Evolutionary conservation across 1,140 invertebrate genomes (phyloP).

Genomic region (Stegodyphus dumicola): DNA sequence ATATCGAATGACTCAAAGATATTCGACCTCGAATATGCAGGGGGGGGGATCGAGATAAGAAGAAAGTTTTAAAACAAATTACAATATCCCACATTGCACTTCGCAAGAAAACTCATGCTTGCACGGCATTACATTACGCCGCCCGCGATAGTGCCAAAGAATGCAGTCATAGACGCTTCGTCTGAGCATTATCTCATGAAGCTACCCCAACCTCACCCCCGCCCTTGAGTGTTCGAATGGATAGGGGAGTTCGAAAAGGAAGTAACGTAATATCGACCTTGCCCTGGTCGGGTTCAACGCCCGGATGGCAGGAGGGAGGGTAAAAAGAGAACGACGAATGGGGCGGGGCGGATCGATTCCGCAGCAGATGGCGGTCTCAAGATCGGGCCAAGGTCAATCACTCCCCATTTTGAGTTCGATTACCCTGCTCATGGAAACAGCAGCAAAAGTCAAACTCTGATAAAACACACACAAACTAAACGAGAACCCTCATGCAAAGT

Average conservation of each 20-base stretch:
- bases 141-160: too few relatives aligned
- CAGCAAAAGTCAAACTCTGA: too few relatives aligned
- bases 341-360: conserved; percentile 20
- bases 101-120: too few relatives aligned
- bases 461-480: too few relatives aligned
- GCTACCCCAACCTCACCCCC: background rate
- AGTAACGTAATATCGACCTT: conserved; percentile 50
- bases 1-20: too few relatives aligned
- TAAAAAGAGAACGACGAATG: background rate
- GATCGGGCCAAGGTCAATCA: conserved; percentile 53
- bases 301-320: background rate
- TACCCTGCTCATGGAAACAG: background rate
- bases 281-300: conserved; percentile 23
- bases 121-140: too few relatives aligned
- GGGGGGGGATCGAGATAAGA: too few relatives aligned
- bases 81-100: too few relatives aligned
- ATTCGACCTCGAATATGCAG: too few relatives aligned
- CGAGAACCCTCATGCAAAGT: too few relatives aligned
- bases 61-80: too few relatives aligned
- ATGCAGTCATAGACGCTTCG: too few relatives aligned
- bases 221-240: background rate
- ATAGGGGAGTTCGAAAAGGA: conserved; percentile 1
- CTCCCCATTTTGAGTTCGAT: conserved; percentile 25
- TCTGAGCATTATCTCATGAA: background rate
- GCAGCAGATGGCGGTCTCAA: conserved; percentile 37